Conservation (phyloP, 2,888 invertebrate genomes). For the Choristoneura rosaceana region DNA sequence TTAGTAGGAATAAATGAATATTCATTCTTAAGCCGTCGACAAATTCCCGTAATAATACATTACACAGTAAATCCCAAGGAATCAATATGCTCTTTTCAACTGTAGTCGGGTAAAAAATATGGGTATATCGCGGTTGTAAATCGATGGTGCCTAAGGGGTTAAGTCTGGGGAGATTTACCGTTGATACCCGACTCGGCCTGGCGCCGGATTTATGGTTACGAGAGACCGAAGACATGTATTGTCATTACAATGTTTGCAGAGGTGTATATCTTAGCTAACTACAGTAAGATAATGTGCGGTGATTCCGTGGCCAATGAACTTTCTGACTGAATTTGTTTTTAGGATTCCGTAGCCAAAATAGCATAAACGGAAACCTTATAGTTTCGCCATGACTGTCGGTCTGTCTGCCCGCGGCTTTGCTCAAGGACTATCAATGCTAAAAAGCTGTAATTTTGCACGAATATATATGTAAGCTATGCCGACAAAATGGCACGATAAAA, state of each 20-base stretch:
- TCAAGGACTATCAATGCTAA: too few relatives aligned
- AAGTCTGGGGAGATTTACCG: slow-evolving; percentile 82
- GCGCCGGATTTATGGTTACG: slow-evolving; percentile 28
- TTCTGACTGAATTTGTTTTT: too few relatives aligned
- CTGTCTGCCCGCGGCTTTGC: too few relatives aligned
- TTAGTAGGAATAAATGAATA: too few relatives aligned
- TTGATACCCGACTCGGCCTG: slow-evolving; percentile 58
- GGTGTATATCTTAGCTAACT: not conserved
- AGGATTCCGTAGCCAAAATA: too few relatives aligned
- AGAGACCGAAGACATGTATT: slow-evolving; percentile 26
- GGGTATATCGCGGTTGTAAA: slow-evolving; percentile 72
- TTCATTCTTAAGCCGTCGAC: too few relatives aligned
- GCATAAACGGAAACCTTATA: too few relatives aligned
- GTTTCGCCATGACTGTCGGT: too few relatives aligned
- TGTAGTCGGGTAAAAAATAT: slow-evolving; percentile 47
- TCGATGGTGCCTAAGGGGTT: slow-evolving; percentile 73
- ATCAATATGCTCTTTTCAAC: slow-evolving; percentile 13
- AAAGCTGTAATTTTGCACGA: too few relatives aligned
- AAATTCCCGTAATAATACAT: too few relatives aligned
- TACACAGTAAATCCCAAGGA: not conserved
- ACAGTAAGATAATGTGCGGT: not conserved
- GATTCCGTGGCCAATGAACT: not conserved
- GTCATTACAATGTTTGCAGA: slow-evolving; percentile 31
- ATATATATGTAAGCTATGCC: too few relatives aligned
- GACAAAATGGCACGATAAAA: too few relatives aligned